Evolutionary conservation across 2,797 vertebrate genomes (phyloP).

Genomic region (Nannoperca australis): DNA sequence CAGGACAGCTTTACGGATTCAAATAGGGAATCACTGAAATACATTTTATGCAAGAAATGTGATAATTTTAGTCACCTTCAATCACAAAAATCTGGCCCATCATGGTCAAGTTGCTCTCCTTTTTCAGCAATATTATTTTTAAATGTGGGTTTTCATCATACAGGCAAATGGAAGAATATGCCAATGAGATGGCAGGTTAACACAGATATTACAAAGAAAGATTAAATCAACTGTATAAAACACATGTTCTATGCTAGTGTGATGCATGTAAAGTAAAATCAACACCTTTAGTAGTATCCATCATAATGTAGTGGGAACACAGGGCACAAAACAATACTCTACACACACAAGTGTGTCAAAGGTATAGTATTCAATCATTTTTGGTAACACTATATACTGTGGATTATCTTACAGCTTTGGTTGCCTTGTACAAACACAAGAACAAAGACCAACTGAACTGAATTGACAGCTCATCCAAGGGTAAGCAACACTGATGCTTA

Average conservation of each 20-base stretch:
- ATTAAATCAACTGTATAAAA: neutral
- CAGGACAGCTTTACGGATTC: neutral
- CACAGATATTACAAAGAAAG: neutral
- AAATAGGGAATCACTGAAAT: neutral
- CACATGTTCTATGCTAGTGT: neutral
- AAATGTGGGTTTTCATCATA: slow-evolving; percentile 10
- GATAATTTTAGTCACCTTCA: neutral
- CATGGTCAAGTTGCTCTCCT: neutral
- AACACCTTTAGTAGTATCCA: neutral
- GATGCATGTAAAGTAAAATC: neutral
- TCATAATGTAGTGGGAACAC: neutral
- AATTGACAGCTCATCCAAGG: neutral
- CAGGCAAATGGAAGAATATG: neutral
- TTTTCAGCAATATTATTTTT: neutral
- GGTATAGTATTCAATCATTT: neutral
- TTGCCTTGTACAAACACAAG: slow-evolving; percentile 25
- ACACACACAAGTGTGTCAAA: neutral
- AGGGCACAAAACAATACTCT: slow-evolving; percentile 7
- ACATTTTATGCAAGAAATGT: neutral
- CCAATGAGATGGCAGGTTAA: neutral
- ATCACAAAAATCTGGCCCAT: neutral
- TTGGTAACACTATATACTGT: neutral
- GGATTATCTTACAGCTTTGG: slow-evolving; percentile 18
- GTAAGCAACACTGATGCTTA: slow-evolving; percentile 12
- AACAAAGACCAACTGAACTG: slow-evolving; percentile 19